A percentile compares a stretch with the other conserved stretches of the same genome.
phyloP scores from a whole-genome alignment of 2,888 invertebrate species.

The Leptinotarsa rubiginosa region DNA sequence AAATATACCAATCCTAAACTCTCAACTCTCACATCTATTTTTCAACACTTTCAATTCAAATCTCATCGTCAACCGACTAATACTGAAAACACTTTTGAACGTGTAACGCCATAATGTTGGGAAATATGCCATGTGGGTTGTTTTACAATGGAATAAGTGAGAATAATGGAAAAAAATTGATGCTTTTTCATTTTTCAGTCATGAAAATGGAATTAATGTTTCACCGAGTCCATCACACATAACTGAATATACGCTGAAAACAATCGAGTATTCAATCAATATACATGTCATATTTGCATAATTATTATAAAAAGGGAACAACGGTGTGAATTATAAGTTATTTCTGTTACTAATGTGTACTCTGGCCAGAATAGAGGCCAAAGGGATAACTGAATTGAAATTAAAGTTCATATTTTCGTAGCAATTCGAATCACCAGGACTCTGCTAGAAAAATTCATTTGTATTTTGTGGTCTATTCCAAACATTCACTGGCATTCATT shows the following conservation, averaged over 20 bases:
- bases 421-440: background rate
- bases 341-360: background rate
- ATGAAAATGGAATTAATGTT: background rate
- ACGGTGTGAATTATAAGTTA: background rate
- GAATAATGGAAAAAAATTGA: background rate
- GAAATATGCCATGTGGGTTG: background rate
- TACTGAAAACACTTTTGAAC: no score
- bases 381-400: background rate
- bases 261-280: background rate
- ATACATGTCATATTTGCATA: conserved; percentile 5
- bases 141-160: background rate
- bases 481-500: no score
- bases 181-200: background rate
- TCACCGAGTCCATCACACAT: background rate
- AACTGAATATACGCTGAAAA: background rate
- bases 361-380: background rate
- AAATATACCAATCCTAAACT: no score
- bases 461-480: background rate
- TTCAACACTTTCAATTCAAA: no score
- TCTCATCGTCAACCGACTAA: no score
- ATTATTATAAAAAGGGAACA: background rate
- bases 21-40: no score
- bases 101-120: background rate
- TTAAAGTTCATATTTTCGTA: background rate
- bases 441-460: background rate